These are phyloP conservation scores for Acanthopleura granulata DNA, from an alignment of 2,888 invertebrate species.

Conservation along the genomic window DNA sequence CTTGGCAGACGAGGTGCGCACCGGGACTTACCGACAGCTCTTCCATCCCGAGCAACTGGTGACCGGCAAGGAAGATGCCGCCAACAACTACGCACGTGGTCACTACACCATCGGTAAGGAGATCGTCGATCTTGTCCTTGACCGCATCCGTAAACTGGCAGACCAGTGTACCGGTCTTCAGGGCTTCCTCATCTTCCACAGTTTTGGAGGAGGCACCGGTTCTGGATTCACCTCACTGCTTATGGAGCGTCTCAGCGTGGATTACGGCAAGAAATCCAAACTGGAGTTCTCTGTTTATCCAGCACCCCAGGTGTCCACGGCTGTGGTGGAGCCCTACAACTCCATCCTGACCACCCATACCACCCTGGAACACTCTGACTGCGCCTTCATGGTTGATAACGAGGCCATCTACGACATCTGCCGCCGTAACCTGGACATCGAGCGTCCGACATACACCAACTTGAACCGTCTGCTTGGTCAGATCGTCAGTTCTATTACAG, in stretches of 20 bases:
- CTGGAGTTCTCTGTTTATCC: constrained; percentile 85
- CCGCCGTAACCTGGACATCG: constrained; percentile 70
- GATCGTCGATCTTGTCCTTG: constrained; percentile 81
- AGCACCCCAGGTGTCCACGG: constrained; percentile 90
- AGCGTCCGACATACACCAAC: constrained; percentile 87
- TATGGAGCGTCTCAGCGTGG: constrained; percentile 87
- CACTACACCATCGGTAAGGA: constrained; percentile 96
- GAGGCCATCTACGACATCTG: neutral
- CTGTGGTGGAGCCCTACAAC: constrained; percentile 97
- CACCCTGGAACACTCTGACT: neutral
- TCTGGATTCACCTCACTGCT: constrained; percentile 78
- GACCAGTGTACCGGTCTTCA: constrained; percentile 60
- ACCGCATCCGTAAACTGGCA: constrained; percentile 73
- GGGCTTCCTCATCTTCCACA: constrained; percentile 58
- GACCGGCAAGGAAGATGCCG: constrained; percentile 97
- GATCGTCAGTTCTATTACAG: constrained; percentile 74
- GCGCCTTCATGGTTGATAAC: neutral
- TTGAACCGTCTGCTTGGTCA: constrained; percentile 95
- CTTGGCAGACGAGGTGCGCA: constrained; percentile 69
- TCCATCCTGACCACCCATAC: constrained; percentile 91
- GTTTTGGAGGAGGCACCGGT: constrained; percentile 6
- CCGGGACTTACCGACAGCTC: constrained; percentile 85
- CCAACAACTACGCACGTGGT: constrained; percentile 97
- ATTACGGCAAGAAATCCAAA: constrained; percentile 63
- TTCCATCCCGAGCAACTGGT: constrained; percentile 98